A percentile compares a stretch with the other conserved stretches of the same genome.
These are phyloP conservation scores for Cataglyphis hispanica DNA, from an alignment of 1,140 invertebrate genomes.

Conservation along the genomic window DNA sequence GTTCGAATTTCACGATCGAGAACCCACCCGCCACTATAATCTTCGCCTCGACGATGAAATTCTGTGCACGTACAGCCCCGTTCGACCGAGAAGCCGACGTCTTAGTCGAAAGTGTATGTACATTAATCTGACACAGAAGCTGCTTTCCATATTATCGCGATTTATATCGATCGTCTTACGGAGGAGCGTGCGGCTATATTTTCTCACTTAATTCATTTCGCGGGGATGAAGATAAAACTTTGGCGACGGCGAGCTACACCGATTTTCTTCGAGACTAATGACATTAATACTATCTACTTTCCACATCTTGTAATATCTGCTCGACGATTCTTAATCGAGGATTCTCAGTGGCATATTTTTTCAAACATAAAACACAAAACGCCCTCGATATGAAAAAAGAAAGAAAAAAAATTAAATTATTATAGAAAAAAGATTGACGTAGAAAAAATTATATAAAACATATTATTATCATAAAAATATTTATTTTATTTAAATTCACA, in stretches of 20 bases:
- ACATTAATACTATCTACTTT: constrained; percentile 50
- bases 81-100: constrained; percentile 39
- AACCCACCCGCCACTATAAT: constrained; percentile 40
- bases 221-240: constrained; percentile 57
- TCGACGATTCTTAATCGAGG: constrained; percentile 7
- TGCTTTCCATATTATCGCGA: constrained; percentile 63
- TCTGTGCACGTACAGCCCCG: constrained; percentile 43
- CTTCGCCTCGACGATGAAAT: constrained; percentile 45
- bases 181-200: constrained; percentile 38
- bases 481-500: neutral
- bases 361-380: neutral
- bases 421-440: neutral
- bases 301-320: constrained; percentile 24
- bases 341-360: neutral
- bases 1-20: constrained; percentile 58
- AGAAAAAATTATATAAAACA: neutral
- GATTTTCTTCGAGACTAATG: constrained; percentile 59
- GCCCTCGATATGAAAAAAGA: neutral
- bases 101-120: constrained; percentile 55
- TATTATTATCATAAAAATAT: neutral
- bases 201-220: constrained; percentile 60
- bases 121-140: constrained; percentile 63
- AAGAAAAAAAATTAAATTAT: too few relatives aligned
- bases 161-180: constrained; percentile 46
- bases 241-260: constrained; percentile 41